phyloP scores from a whole-genome alignment of 2,888 invertebrate genomes.

The Cheilosia impressa region DNA sequence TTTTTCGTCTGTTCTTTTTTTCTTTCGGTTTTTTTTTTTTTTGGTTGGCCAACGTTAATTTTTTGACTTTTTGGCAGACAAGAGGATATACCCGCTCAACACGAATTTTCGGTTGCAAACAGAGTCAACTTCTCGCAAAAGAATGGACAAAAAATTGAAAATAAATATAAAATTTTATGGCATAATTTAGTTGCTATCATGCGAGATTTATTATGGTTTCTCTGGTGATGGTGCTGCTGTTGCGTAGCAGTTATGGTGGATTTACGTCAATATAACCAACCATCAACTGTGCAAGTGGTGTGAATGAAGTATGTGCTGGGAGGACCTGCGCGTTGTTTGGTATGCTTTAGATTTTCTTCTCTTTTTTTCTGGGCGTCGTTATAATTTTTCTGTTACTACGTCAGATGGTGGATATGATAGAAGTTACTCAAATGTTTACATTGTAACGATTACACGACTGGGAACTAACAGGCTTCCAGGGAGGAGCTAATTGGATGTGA shows the following conservation, averaged over 20 bases:
- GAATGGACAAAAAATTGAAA: slow-evolving; percentile 66
- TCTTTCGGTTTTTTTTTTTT: background rate
- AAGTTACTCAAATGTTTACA: slow-evolving; percentile 26
- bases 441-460: background rate
- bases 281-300: slow-evolving; percentile 52
- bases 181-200: slow-evolving; percentile 72
- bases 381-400: slow-evolving; percentile 25
- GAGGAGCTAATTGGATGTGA: too few species aligned
- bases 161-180: slow-evolving; percentile 76
- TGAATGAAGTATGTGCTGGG: slow-evolving; percentile 66
- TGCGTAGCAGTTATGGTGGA: background rate
- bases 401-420: slow-evolving; percentile 17
- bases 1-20: background rate
- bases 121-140: slow-evolving; percentile 35
- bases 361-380: slow-evolving; percentile 7
- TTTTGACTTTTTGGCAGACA: slow-evolving; percentile 48
- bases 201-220: slow-evolving; percentile 66
- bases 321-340: slow-evolving; percentile 1
- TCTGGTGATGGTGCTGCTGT: slow-evolving; percentile 40
- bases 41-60: slow-evolving; percentile 9
- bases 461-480: too few species aligned
- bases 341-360: background rate
- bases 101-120: slow-evolving; percentile 39
- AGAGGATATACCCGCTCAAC: slow-evolving; percentile 46
- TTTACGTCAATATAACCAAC: slow-evolving; percentile 12